A percentile compares a stretch with the other conserved stretches of the same genome.
These are phyloP conservation scores for Heloderma charlesbogerti DNA, from an alignment of 2,113 vertebrate genomes.

Conservation along the genomic window DNA sequence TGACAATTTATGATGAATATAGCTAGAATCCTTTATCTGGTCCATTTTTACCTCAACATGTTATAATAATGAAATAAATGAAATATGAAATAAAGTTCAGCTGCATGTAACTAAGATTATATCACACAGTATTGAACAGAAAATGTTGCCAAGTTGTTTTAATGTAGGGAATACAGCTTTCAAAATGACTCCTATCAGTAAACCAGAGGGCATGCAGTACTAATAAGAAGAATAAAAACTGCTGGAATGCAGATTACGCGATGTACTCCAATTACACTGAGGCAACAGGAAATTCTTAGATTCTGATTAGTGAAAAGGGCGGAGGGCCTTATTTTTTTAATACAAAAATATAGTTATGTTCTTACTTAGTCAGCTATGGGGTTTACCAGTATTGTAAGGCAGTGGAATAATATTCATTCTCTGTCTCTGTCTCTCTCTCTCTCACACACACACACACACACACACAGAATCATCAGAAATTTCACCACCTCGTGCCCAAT, in stretches of 20 bases:
- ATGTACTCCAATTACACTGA: not conserved
- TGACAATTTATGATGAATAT: not conserved
- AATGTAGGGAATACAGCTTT: not conserved
- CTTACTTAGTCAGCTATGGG: not conserved
- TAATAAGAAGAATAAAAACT: constrained; percentile 22
- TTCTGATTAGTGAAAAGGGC: constrained; percentile 47
- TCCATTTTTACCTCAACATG: not conserved
- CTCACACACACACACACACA: too few species aligned
- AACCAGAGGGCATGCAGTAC: constrained; percentile 40
- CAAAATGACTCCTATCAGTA: not conserved
- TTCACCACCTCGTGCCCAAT: not conserved
- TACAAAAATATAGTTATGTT: not conserved
- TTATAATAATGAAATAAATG: not conserved
- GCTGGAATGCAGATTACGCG: not conserved
- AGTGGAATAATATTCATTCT: too few species aligned
- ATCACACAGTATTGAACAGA: not conserved
- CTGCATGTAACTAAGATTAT: not conserved
- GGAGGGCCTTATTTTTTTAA: constrained; percentile 26
- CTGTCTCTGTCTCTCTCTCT: too few species aligned
- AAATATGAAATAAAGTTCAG: too few species aligned
- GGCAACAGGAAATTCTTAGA: constrained; percentile 50
- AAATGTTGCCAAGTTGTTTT: not conserved
- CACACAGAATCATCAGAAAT: not conserved
- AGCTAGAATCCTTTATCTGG: not conserved
- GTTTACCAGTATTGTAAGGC: not conserved